Evolutionary conservation across 2,797 vertebrate genomes (phyloP).

Genomic region (Momotus momota): DNA sequence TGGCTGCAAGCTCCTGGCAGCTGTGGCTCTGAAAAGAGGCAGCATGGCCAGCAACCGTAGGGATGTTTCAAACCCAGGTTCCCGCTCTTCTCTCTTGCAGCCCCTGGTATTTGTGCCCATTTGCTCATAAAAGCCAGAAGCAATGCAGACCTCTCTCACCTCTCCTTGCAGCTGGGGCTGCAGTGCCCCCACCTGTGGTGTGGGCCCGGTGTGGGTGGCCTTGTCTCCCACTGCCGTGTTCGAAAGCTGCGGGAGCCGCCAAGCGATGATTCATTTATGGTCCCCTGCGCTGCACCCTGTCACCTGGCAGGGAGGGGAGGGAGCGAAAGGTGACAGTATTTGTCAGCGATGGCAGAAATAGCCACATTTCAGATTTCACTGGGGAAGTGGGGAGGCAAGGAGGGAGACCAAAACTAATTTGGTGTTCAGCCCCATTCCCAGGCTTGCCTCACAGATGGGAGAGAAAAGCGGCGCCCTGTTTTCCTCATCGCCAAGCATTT

Average conservation of each 20-base stretch:
- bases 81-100: neutral
- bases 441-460: neutral
- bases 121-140: neutral
- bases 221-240: neutral
- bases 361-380: neutral
- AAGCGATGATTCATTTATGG: neutral
- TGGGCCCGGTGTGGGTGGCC: neutral
- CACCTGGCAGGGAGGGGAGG: neutral
- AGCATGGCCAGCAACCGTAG: accelerated
- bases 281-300: neutral
- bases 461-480: accelerated
- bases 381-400: neutral
- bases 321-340: neutral
- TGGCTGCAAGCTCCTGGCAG: neutral
- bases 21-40: neutral
- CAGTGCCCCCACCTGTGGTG: accelerated
- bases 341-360: constrained; percentile 37
- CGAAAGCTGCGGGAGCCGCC: neutral
- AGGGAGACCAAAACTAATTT: neutral
- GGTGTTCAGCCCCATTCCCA: neutral
- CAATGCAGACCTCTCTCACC: accelerated
- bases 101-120: neutral
- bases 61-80: neutral
- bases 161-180: neutral
- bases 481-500: neutral